phyloP scores from a whole-genome alignment of 2,888 invertebrate genomes.

The Phytoseiulus persimilis region DNA sequence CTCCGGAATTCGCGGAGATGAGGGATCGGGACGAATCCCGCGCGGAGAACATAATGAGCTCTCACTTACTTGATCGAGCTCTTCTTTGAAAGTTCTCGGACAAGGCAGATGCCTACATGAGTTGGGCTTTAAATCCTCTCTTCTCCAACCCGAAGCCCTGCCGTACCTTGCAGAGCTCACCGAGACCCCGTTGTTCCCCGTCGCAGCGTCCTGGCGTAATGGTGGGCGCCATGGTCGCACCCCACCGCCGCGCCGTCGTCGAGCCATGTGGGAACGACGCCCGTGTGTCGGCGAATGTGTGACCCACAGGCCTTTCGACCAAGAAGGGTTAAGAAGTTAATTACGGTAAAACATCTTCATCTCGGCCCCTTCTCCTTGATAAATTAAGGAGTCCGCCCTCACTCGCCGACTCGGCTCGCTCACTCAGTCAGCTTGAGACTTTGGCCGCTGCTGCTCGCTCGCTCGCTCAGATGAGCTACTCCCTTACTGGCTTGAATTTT shows the following conservation, averaged over 20 bases:
- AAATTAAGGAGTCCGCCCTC: conserved; percentile 33
- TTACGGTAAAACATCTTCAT: conserved; percentile 38
- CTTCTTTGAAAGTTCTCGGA: too few relatives aligned
- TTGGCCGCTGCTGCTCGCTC: not conserved
- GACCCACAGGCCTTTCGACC: not conserved
- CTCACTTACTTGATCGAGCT: too few relatives aligned
- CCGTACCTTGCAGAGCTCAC: too few relatives aligned
- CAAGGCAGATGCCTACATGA: too few relatives aligned
- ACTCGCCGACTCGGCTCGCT: not conserved
- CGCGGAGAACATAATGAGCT: too few relatives aligned
- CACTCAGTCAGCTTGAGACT: not conserved
- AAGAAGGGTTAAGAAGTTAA: conserved; percentile 38
- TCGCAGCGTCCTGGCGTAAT: not conserved
- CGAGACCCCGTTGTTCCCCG: too few relatives aligned
- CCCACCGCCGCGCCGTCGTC: not conserved
- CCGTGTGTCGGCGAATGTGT: not conserved
- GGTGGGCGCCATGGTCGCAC: not conserved
- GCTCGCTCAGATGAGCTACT: not conserved
- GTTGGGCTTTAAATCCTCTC: too few relatives aligned
- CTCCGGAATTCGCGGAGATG: too few relatives aligned
- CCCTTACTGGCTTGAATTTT: not conserved
- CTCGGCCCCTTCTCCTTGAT: conserved; percentile 21
- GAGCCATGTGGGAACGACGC: not conserved
- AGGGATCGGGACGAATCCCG: too few relatives aligned
- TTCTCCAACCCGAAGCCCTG: too few relatives aligned